phyloP scores from a whole-genome alignment of 2,797 vertebrate species.

The Acanthopagrus latus region DNA sequence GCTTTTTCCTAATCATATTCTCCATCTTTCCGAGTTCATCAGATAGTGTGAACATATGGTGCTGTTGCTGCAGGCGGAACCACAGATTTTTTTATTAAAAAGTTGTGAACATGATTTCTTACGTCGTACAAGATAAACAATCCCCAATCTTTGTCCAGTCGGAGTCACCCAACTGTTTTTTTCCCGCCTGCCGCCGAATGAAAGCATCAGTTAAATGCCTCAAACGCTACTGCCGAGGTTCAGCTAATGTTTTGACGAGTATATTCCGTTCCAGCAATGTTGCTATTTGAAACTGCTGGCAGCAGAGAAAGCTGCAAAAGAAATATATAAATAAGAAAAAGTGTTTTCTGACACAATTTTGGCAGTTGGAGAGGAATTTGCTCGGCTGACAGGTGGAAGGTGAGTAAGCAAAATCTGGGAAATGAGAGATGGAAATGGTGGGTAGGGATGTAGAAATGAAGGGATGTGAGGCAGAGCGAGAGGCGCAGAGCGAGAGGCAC shows the following conservation, averaged over 20 bases:
- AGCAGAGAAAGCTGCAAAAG: neutral
- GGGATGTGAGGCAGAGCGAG: slow-evolving; percentile 38
- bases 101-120: slow-evolving; percentile 1
- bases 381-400: slow-evolving; percentile 54
- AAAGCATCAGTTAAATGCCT: slow-evolving; percentile 16
- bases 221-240: slow-evolving; percentile 12
- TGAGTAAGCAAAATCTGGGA: slow-evolving; percentile 59
- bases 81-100: neutral
- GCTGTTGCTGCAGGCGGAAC: neutral
- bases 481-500: slow-evolving; percentile 21
- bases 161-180: slow-evolving; percentile 1
- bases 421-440: slow-evolving; percentile 51
- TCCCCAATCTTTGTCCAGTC: neutral
- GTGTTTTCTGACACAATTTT: slow-evolving; percentile 56
- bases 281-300: slow-evolving; percentile 1
- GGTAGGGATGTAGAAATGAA: slow-evolving; percentile 49
- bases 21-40: neutral
- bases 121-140: slow-evolving; percentile 18
- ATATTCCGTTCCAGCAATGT: neutral
- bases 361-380: slow-evolving; percentile 50
- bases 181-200: neutral
- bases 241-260: slow-evolving; percentile 7
- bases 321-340: slow-evolving; percentile 38
- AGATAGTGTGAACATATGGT: slow-evolving; percentile 9
- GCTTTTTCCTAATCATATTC: slow-evolving; percentile 13